Conservation (phyloP, 2,888 invertebrate genomes). For the Choristoneura rosaceana region DNA sequence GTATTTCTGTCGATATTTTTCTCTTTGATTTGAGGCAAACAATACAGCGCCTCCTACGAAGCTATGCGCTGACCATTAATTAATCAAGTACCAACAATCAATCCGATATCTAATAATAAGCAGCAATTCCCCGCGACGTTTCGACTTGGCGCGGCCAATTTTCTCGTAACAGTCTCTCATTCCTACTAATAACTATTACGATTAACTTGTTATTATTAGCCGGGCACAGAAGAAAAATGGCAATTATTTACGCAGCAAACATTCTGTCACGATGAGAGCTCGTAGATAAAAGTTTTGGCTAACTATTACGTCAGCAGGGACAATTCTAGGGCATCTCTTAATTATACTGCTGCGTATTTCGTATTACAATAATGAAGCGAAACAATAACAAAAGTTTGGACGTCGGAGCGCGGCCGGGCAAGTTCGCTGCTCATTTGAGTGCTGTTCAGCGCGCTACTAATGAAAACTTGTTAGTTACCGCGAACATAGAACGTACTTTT, state of each 20-base stretch:
- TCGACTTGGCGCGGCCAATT: conserved; percentile 54
- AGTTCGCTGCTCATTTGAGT: conserved; percentile 80
- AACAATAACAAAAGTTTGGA: conserved; percentile 84
- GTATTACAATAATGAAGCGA: conserved; percentile 84
- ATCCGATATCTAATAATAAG: conserved; percentile 54
- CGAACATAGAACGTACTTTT: conserved; percentile 71
- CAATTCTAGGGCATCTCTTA: conserved; percentile 80
- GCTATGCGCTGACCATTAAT: conserved; percentile 39
- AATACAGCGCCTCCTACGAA: conserved; percentile 35
- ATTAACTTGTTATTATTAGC: conserved; percentile 72
- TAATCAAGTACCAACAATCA: conserved; percentile 35
- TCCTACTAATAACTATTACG: conserved; percentile 63
- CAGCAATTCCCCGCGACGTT: conserved; percentile 57
- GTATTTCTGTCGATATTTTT: background rate
- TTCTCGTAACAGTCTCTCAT: conserved; percentile 59
- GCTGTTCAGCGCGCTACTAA: conserved; percentile 77
- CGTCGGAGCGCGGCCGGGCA: conserved; percentile 71
- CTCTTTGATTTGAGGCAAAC: background rate
- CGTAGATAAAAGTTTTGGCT: conserved; percentile 73
- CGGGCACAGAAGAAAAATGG: conserved; percentile 64
- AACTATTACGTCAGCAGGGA: conserved; percentile 77
- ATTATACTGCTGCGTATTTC: conserved; percentile 82
- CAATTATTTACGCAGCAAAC: conserved; percentile 75
- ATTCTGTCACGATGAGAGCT: conserved; percentile 70
- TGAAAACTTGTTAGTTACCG: conserved; percentile 80